Conservation (phyloP, 1,140 invertebrate genomes). For the Drosophila kurseongensis region DNA sequence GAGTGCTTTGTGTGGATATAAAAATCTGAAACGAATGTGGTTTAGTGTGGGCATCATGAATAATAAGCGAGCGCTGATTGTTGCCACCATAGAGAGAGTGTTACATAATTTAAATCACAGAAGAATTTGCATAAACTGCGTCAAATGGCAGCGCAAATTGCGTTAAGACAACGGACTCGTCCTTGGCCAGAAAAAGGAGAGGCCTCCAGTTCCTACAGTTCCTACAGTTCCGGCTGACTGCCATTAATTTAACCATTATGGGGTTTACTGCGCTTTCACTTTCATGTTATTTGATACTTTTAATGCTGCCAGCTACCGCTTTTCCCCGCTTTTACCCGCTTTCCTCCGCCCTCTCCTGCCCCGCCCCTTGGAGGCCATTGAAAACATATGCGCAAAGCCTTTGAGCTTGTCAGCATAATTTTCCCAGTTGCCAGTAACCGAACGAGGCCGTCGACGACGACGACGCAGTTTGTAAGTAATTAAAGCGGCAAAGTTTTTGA, state of each 20-base stretch:
- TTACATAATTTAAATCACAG: constrained; percentile 65
- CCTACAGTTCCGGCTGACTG: constrained; percentile 40
- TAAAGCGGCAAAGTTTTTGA: constrained; percentile 75
- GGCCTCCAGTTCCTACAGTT: background rate
- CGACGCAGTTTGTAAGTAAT: constrained; percentile 65
- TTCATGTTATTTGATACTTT: constrained; percentile 81
- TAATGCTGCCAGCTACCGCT: constrained; percentile 28
- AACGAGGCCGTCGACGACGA: constrained; percentile 23
- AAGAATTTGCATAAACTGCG: constrained; percentile 68
- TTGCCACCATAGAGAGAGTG: constrained; percentile 27
- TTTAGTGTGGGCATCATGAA: constrained; percentile 63
- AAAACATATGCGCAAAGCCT: constrained; percentile 75
- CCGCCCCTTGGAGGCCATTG: constrained; percentile 52
- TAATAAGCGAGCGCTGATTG: constrained; percentile 75
- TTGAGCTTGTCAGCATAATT: constrained; percentile 66
- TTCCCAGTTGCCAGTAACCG: constrained; percentile 9
- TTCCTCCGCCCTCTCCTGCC: background rate
- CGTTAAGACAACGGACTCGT: constrained; percentile 43
- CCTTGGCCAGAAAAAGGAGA: constrained; percentile 23
- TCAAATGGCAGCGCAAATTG: constrained; percentile 61
- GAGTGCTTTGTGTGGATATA: constrained; percentile 52
- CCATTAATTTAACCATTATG: constrained; percentile 79
- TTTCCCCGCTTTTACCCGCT: too few species aligned
- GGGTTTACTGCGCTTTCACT: constrained; percentile 73
- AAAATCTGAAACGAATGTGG: constrained; percentile 69